Conservation (phyloP, 2,113 vertebrate genomes). For the Halcyon senegalensis region DNA sequence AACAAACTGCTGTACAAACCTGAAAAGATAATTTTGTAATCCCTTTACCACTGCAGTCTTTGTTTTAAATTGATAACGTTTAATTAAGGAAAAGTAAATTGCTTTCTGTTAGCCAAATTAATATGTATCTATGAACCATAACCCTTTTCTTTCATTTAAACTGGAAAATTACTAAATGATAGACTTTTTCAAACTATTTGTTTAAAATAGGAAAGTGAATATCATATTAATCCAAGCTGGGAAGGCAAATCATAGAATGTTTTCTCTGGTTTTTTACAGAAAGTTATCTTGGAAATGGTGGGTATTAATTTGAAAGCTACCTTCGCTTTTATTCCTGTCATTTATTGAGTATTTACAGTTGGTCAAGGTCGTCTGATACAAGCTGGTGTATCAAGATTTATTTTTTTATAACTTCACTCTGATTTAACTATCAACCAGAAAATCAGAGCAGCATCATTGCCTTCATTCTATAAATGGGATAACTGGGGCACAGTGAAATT, state of each 20-base stretch:
- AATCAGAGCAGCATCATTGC: background rate
- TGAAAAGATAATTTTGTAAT: conserved; percentile 50
- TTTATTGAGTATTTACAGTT: background rate
- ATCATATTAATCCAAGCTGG: background rate
- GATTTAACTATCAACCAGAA: background rate
- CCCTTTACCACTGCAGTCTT: conserved; percentile 33
- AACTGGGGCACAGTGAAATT: background rate
- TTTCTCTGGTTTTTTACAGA: background rate
- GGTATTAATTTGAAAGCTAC: conserved; percentile 1
- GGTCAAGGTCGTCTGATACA: background rate
- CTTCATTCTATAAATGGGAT: background rate
- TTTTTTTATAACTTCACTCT: background rate
- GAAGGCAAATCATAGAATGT: background rate
- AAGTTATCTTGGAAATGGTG: background rate
- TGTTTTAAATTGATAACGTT: background rate
- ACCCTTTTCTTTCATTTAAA: conserved; percentile 30
- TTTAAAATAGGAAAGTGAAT: background rate
- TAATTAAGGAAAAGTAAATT: conserved; percentile 62
- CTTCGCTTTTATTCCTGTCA: background rate
- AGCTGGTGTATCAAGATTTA: background rate
- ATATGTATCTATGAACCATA: conserved; percentile 50
- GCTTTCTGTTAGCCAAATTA: conserved; percentile 51
- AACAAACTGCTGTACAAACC: conserved; percentile 2
- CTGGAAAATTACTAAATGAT: conserved; percentile 5
- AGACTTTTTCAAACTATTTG: background rate